Conservation (phyloP, 2,113 vertebrate species). For the Pachycephala philippinensis region DNA sequence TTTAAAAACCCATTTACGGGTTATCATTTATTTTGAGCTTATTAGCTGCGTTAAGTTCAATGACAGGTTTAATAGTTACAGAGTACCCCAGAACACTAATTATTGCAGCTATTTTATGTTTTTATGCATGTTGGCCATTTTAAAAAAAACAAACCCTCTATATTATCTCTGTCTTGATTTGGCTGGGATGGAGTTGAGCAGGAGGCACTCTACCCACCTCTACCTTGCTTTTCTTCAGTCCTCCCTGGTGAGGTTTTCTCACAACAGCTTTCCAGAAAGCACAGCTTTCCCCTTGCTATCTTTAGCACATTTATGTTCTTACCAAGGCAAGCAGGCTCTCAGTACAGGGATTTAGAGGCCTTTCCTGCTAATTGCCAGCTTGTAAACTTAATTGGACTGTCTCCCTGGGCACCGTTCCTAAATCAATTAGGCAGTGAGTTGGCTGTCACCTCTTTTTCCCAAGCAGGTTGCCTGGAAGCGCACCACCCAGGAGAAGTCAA, state of each 20-base stretch:
- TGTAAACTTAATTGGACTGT: slow-evolving; percentile 95
- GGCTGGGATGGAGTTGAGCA: slow-evolving; percentile 29
- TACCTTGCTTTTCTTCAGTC: slow-evolving; percentile 63
- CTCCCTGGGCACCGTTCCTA: slow-evolving; percentile 81
- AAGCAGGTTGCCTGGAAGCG: slow-evolving; percentile 75
- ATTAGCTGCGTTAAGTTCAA: slow-evolving; percentile 40
- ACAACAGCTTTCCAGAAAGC: slow-evolving; percentile 73
- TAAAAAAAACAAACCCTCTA: not conserved
- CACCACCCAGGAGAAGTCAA: slow-evolving; percentile 76
- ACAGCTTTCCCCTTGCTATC: slow-evolving; percentile 75
- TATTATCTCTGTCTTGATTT: slow-evolving; percentile 68
- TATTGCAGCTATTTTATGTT: slow-evolving; percentile 61
- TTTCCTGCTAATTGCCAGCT: slow-evolving; percentile 91
- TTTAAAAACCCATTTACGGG: not conserved
- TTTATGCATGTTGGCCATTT: slow-evolving; percentile 44
- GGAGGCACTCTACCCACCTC: slow-evolving; percentile 49
- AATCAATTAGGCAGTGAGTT: slow-evolving; percentile 88
- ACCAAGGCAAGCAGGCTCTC: slow-evolving; percentile 84
- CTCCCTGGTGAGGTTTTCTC: slow-evolving; percentile 68
- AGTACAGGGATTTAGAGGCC: slow-evolving; percentile 85
- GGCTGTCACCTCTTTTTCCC: slow-evolving; percentile 80
- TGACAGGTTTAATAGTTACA: slow-evolving; percentile 45
- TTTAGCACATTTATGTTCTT: slow-evolving; percentile 81
- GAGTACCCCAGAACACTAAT: slow-evolving; percentile 58
- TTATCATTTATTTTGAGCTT: slow-evolving; percentile 28